Percentiles rank a stretch among this genome's conserved stretches.
phyloP scores from a whole-genome alignment of 2,797 vertebrate species.

The Diceros bicornis region DNA sequence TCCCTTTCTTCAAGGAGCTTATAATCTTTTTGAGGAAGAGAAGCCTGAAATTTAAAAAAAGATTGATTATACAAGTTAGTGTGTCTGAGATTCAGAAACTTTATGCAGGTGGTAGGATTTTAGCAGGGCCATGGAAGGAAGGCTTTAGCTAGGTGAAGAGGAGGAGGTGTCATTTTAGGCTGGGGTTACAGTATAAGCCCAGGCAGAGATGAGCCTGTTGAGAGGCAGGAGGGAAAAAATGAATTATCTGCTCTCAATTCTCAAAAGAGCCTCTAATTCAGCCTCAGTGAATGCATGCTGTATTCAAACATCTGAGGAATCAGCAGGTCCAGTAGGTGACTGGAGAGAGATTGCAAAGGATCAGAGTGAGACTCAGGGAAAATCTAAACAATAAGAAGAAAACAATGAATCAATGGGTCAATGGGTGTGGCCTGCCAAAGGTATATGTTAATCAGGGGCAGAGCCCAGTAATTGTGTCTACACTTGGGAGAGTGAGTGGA shows the following conservation, averaged over 20 bases:
- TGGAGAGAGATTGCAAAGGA: neutral
- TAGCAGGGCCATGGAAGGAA: neutral
- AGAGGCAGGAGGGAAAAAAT: neutral
- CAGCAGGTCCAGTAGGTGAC: neutral
- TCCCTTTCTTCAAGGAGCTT: neutral
- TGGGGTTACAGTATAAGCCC: too few species aligned
- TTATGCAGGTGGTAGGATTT: neutral
- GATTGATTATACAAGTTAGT: neutral
- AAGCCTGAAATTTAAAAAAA: neutral
- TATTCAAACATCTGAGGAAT: neutral
- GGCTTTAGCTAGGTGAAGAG: neutral
- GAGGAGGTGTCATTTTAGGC: neutral
- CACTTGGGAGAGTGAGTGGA: neutral
- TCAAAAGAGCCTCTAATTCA: neutral
- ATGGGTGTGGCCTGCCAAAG: neutral
- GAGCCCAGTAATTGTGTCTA: neutral
- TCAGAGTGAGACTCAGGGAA: neutral
- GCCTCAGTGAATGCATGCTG: accelerated
- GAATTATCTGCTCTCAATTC: neutral
- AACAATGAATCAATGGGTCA: neutral
- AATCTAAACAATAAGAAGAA: neutral
- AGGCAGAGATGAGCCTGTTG: neutral
- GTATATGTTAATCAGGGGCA: too few species aligned
- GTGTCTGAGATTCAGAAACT: neutral
- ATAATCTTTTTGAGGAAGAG: neutral